Base-by-base conservation (phyloP, 2,113 vertebrate genomes). In the Trogon surrucura region DNA sequence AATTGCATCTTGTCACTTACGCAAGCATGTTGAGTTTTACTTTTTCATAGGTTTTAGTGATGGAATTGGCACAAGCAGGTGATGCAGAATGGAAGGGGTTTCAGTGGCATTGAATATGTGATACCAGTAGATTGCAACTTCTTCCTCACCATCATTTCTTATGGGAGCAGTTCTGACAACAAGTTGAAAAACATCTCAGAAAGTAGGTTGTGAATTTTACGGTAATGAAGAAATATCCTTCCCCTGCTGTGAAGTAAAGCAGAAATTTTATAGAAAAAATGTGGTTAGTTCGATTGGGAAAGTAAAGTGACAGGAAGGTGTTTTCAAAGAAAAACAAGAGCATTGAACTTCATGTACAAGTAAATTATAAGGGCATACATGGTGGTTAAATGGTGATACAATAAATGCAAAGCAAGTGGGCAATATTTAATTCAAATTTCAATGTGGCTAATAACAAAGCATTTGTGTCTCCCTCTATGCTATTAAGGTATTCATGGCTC, bases 381-480 rank as follows among this genome's bases (percentile, higher is more conserved):
- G 17, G 17, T 77, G 79, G 21, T 64, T 79, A 71, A 69, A 27
- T 80, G 27, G 6, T 67, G 70, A 44, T 70, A 53, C 20, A 80
- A 30, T 77, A 69, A 88, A 57, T 85, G 23, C 13, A 86, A 66
- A 78, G 32, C 18, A 83, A 90, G 27, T 45, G 34, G 34, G 23
- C 48, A 87, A 29, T 81, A 93, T 69, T 79, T 89, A 85, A 85
- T 75, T 85, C 29, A 77, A 47, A 80, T 83, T 94, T 38, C 54
- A 44, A 41, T 32, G 18, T 66, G 44, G 61, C 20, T 82, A 85
- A 19, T 85, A 83, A 30, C 21, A 3, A 69, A 82, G 19, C 6
- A 5, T 80, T 88, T 77, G 13, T 85, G 34, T 16, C 19, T 89
- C 64, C 25, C 15, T 73, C 36, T 80, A 50, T 51, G 51, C 47